Evolutionary conservation across 2,888 invertebrate genomes (phyloP), one percentile per base, ranked within the genome.

Genomic region (Temnothorax rugatulus): DNA sequence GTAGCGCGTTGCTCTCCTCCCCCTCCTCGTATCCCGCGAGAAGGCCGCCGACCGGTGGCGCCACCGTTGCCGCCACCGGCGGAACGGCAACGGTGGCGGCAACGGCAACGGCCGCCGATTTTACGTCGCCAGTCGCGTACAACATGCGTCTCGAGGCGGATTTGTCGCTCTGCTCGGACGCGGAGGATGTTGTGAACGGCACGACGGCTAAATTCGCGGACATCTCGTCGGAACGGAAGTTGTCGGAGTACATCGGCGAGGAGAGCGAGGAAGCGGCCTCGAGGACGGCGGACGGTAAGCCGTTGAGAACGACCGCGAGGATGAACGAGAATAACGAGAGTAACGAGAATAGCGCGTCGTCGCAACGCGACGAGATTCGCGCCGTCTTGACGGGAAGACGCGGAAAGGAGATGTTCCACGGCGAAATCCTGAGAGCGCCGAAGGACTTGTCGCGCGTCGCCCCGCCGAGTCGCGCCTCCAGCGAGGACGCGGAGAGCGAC

Each of bases 401-500:
- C 73, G 73, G 4, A 0, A 77, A 7, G n/a, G 71, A 44, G n/a
- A 18, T 2, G 50, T 21, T 18, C 15, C 29, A 29, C 9, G 73
- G 57, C 5, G 34, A 7, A 7, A 57, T 29, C 1, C 3, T 4
- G 5, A 54, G 29, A 7, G 7, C 64, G 75, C 18, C 77, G 69
- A 68, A 74, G 25, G 88, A 91, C 13, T 54, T 88, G 50, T 75
- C 88, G 63, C 89, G 87, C 68, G 84, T 52, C 38, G 89, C 15
- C 21, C 47, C 25, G 63, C n/a, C 57, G 66, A 63, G 44, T 57
- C 61, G 52, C 54, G 34, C 47, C 29, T 71, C 71, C 7, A 73
- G 59, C 66, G 90, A 90, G 54, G 95, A 95, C 64, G 94, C 94
- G 75, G 95, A 95, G 86, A 96, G 96, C 82, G 96, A 96, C 93